Conservation (phyloP, 2,888 invertebrate species). For the Dryomyza anilis region DNA sequence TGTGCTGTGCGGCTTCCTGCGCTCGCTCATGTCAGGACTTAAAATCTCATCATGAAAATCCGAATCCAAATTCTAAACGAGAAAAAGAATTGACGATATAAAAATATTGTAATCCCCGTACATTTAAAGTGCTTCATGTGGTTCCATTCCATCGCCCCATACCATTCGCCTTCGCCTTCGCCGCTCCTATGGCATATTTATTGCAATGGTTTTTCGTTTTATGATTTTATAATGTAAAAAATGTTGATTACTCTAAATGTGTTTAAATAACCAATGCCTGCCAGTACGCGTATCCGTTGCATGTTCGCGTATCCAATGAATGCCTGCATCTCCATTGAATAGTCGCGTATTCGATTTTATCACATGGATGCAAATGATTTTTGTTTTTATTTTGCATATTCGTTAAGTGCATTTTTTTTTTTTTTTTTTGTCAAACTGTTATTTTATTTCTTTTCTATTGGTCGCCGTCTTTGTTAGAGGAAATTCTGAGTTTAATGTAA, state of each 20-base stretch:
- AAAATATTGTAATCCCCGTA: conserved; percentile 13
- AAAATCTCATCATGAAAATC: not conserved
- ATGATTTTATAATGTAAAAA: conserved; percentile 50
- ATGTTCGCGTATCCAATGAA: not conserved
- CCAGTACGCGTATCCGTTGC: not conserved
- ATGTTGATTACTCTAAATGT: conserved; percentile 34
- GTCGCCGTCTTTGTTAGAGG: too few relatives aligned
- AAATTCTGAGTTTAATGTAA: too few relatives aligned
- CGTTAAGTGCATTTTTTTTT: too few relatives aligned
- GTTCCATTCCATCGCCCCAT: not conserved
- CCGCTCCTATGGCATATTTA: conserved; percentile 20
- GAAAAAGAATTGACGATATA: not conserved
- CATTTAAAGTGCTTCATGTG: not conserved
- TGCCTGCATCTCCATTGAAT: not conserved
- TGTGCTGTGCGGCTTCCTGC: conserved; percentile 17
- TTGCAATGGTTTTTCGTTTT: conserved; percentile 39
- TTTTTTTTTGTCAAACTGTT: too few relatives aligned
- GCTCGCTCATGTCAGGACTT: not conserved
- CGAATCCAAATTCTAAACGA: not conserved
- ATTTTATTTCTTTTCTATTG: too few relatives aligned
- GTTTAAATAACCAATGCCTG: conserved; percentile 3
- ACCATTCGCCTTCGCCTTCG: not conserved
- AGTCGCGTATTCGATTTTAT: too few relatives aligned
- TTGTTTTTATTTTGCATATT: too few relatives aligned
- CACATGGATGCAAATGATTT: too few relatives aligned